Base-by-base conservation (phyloP, 64 coral and sea anemone species). In the Acropora yongei region DNA sequence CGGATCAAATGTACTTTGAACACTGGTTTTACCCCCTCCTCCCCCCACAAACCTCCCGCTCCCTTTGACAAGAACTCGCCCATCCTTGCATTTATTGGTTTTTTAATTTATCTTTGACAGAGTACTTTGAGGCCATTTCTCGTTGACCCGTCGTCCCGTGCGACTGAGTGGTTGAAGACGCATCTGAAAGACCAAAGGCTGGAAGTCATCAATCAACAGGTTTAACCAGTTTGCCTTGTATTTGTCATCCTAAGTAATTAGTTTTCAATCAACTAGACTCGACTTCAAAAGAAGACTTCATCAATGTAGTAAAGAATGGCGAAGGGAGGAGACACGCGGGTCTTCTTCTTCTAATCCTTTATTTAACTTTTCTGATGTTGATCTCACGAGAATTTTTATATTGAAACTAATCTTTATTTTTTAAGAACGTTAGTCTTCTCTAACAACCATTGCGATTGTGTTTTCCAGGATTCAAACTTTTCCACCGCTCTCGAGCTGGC, bases 181-280 rank as follows among this genome's bases (percentile, higher is more conserved):
- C 91, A 99, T 68, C 67, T 99, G 79, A 99, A 99, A 85, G 97
- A 99, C 48, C 97, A 99, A 66, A 89, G 97, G 51, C 73, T 99
- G 11, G 97, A 99, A 49, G 92, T 99, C 46, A 95, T 99, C 18
- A 99, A 99, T 78, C 97, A 99, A 86, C 97, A 99, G 97, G 96
- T 98, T 84, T 49, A n/a, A 87, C 69, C 47, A 75, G 49, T 41
- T 75, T 77, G 49, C 44, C n/a, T 14, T 79, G 75, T 58, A 9
- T 5, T 73, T 69, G 3, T 1, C 4, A 46, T 9, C 30, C 30
- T 19, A n/a, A n/a, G 73, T 48, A 14, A 17, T 66, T 17, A 8
- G 61, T 66, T 13, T 66, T 55, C 8, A 3, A 55, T n/a, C n/a
- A n/a, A n/a, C n/a, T n/a, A n/a, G n/a, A n/a, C n/a, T n/a, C n/a